Conservation (phyloP, 1,140 invertebrate species). For the Drosophila tani region DNA sequence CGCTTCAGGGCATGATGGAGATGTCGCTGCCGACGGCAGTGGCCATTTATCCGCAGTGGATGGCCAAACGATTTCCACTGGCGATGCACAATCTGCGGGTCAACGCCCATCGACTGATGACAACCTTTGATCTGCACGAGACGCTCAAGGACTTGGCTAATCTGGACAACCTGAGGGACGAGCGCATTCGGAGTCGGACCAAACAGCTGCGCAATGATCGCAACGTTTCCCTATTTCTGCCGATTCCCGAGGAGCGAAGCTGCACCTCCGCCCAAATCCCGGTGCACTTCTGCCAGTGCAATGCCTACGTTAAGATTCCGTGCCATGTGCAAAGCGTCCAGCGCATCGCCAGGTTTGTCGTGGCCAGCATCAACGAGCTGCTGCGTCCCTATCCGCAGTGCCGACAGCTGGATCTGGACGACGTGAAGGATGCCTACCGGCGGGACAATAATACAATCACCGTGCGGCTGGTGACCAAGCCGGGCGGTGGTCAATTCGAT, state of each 20-base stretch:
- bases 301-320: conserved; percentile 1
- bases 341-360: conserved; percentile 1
- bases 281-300: conserved; percentile 18
- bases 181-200: not conserved
- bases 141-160: conserved; percentile 21
- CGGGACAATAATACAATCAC: not conserved
- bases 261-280: conserved; percentile 21
- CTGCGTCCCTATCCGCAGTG: conserved; percentile 11
- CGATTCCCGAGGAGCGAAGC: conserved; percentile 34
- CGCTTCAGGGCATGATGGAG: conserved; percentile 31
- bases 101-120: conserved; percentile 23
- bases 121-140: conserved; percentile 28
- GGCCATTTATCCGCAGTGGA: conserved; percentile 23
- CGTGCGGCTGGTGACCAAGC: conserved; percentile 17
- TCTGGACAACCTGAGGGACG: conserved; percentile 12
- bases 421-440: conserved; percentile 21
- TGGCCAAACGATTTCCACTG: conserved; percentile 1
- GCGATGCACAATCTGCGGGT: conserved; percentile 14
- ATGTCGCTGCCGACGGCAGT: conserved; percentile 14
- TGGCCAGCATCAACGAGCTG: conserved; percentile 5
- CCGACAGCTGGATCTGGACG: not conserved
- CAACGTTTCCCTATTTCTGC: conserved; percentile 24
- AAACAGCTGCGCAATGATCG: conserved; percentile 5
- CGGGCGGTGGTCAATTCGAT: conserved; percentile 21
- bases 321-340: not conserved